Base-by-base conservation (phyloP, 2,113 vertebrate genomes). In the Leptobrachium ailaonicum region DNA sequence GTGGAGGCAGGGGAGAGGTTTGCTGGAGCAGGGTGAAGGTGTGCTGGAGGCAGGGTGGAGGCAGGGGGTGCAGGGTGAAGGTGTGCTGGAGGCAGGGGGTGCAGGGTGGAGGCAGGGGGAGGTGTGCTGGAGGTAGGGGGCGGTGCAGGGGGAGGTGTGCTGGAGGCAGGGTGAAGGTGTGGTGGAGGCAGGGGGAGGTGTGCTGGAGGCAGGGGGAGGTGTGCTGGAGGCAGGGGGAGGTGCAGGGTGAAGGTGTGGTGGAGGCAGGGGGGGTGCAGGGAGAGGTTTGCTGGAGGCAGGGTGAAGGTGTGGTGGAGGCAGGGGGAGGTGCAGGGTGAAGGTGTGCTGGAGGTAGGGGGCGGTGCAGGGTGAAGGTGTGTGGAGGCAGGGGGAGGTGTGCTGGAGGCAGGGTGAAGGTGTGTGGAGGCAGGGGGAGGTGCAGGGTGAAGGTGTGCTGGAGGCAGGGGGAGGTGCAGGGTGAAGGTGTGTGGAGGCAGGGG, bases 101-200 rank as follows among this genome's bases (percentile, higher is more conserved):
- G 44, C 32, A 50, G 2, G 53, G 66, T 14, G 10, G 9, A 11
- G 56, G 56, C 56, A 13, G 9, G 56, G 56, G 47, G 47, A 50
- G 47, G 47, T 50, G 47, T 8, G 8, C 4, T 4, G 4, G 8
- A 4, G 47, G 47, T 96, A 88, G 93, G 95, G 79, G 90, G 11
- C 91, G 80, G 73, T 88, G 83, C 32, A 13, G 83, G 75, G 95
- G 89, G 95, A 92, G 91, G 96, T 94, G 84, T 89, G 85, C 83
- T 91, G 89, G 84, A 84, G 89, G 83, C 90, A 86, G 66, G 41
- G 50, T 58, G 72, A 58, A 11, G 13, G 10, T 12, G 56, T 10
- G 2, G 0, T 60, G 56, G 9, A 60, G 62, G 62, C 1, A 64
- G 62, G 62, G 5, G 9, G 14, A 32, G 9, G 4, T 13, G 56